Conservation (phyloP, 2,113 vertebrate species). For the Myrmophylax atrothorax region DNA sequence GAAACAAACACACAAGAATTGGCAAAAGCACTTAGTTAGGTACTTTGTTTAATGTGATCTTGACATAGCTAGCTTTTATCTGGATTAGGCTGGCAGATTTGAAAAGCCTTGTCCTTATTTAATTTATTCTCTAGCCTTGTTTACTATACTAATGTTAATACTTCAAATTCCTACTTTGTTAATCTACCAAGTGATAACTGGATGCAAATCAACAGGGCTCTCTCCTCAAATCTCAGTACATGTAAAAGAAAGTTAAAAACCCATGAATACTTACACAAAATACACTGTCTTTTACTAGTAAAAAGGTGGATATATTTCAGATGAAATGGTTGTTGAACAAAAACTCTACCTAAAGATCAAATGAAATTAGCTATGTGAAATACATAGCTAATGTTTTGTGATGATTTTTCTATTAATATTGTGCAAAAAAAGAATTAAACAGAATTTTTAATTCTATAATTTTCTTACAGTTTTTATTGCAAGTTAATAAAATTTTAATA, state of each 20-base stretch:
- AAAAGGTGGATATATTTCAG: neutral
- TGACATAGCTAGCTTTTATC: neutral
- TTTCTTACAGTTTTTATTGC: neutral
- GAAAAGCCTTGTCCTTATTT: neutral
- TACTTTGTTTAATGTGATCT: neutral
- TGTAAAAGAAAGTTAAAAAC: neutral
- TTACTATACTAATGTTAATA: neutral
- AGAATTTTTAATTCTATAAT: neutral
- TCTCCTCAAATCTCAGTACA: neutral
- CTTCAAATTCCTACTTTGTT: neutral
- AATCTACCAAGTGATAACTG: neutral
- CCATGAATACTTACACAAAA: neutral
- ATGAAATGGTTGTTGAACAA: neutral
- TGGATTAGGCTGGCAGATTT: neutral
- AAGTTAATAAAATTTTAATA: neutral
- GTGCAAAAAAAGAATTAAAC: neutral
- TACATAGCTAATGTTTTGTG: neutral
- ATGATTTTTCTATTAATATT: neutral
- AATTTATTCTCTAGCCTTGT: neutral
- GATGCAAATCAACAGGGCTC: neutral
- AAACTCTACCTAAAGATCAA: neutral
- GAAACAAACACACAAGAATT: neutral
- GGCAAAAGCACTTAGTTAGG: neutral
- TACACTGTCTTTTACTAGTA: neutral
- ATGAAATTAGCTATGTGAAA: neutral